phyloP scores from a whole-genome alignment of 1,140 invertebrate species.

The Nasonia giraulti region DNA sequence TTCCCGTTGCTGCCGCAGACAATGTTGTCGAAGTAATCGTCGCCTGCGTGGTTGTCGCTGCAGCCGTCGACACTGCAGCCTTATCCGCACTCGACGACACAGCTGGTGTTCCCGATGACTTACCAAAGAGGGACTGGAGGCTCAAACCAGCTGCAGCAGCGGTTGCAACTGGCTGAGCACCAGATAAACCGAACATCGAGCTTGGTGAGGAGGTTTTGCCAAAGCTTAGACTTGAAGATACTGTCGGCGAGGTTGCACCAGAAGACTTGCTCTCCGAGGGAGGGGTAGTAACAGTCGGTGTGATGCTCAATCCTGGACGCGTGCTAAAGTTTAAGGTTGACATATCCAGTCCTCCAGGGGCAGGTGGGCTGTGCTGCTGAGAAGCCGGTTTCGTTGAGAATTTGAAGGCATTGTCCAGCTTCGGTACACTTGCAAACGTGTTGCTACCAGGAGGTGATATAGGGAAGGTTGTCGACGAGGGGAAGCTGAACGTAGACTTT shows the following conservation, averaged over 20 bases:
- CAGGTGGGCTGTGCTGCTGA: not conserved
- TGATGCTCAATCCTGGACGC: not conserved
- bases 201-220: not conserved
- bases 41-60: not conserved
- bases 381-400: conserved; percentile 17
- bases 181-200: not conserved
- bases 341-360: not conserved
- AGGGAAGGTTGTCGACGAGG: not conserved
- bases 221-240: not conserved
- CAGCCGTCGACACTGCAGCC: not conserved
- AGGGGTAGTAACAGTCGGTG: not conserved
- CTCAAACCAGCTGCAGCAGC: not conserved
- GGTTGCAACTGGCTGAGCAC: not conserved
- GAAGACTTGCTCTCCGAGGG: not conserved
- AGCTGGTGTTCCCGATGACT: not conserved
- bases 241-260: too few relatives aligned
- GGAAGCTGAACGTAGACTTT: conserved; percentile 27
- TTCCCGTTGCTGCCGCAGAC: not conserved
- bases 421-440: not conserved
- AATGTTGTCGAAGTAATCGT: not conserved
- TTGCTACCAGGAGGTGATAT: not conserved
- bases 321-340: not conserved
- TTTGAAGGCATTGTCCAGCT: conserved; percentile 27
- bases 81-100: not conserved
- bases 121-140: conserved; percentile 9